Base-by-base conservation (phyloP, 2,797 vertebrate genomes). In the Danionella dracula region DNA sequence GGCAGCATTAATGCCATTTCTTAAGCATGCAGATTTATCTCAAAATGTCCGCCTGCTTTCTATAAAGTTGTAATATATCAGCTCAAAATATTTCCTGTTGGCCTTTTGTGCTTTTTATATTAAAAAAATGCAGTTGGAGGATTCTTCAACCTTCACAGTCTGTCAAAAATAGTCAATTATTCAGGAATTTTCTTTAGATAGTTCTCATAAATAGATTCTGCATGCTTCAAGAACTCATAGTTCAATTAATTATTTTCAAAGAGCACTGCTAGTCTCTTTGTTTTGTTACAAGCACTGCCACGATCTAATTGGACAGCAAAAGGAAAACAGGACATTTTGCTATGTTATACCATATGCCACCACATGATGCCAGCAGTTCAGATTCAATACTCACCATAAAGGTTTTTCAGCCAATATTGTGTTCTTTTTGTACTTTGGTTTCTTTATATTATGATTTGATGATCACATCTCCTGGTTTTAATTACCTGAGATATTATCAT, bases 311-410 rank as follows among this genome's bases (percentile, higher is more conserved):
- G n/a, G n/a, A n/a, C n/a, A n/a, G n/a, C n/a, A n/a, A n/a, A n/a
- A n/a, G n/a, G n/a, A n/a, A n/a, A n/a, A n/a, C n/a, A n/a, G n/a
- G n/a, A n/a, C n/a, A n/a, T n/a, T n/a, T n/a, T n/a, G n/a, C n/a
- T n/a, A n/a, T n/a, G n/a, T n/a, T n/a, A n/a, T n/a, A n/a, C n/a
- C n/a, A n/a, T n/a, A n/a, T 19, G 4, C 41, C 27, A 54, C 74
- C 74, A 72, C 74, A 70, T 62, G 74, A 57, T 66, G 74, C 63
- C 74, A 76, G 66, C 58, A 70, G 57, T 66, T 65, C 34, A 8
- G 32, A 65, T 46, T 61, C 29, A 56, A 61, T 5, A 12, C 1
- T 17, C 13, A 21, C 48, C 45, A n/a, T 10, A 60, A 5, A 50
- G 42, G 4, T 13, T 63, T 56, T 57, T n/a, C 49, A 38, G 4